Percentiles rank a stretch among this genome's conserved stretches.
phyloP scores from a whole-genome alignment of 2,888 invertebrate genomes.

The Vannuccia rotundouncinata region DNA sequence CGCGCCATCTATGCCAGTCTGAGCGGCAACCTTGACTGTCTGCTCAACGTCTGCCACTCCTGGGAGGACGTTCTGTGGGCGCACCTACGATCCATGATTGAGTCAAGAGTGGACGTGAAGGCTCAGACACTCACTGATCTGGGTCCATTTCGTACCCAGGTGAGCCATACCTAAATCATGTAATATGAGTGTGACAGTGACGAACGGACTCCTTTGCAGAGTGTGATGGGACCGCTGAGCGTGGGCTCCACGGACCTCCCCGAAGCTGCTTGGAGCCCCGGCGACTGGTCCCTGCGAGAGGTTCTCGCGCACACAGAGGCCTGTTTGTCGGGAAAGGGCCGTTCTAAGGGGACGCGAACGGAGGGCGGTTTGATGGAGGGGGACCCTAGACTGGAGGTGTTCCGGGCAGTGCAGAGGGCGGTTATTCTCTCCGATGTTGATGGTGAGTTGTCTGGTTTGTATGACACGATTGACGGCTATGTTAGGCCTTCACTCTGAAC shows the following conservation, averaged over 20 bases:
- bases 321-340: background rate
- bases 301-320: background rate
- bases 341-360: background rate
- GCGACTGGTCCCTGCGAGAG: background rate
- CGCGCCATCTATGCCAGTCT: slow-evolving; percentile 69
- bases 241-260: background rate
- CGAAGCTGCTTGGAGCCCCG: background rate
- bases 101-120: background rate
- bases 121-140: background rate
- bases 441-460: slow-evolving; percentile 44
- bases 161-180: background rate
- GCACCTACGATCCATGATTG: slow-evolving; percentile 59
- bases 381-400: slow-evolving; percentile 60
- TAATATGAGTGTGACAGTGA: background rate
- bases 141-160: background rate
- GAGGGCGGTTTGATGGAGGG: background rate
- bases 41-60: slow-evolving; percentile 69
- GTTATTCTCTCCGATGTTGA: slow-evolving; percentile 71
- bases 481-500: background rate
- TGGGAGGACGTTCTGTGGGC: slow-evolving; percentile 91
- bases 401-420: slow-evolving; percentile 73
- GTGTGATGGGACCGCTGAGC: background rate
- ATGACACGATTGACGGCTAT: background rate
- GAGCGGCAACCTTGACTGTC: slow-evolving; percentile 72
- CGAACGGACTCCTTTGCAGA: background rate